Evolutionary conservation across 1,140 invertebrate genomes (phyloP).

Genomic region (Acromyrmex echinatior): DNA sequence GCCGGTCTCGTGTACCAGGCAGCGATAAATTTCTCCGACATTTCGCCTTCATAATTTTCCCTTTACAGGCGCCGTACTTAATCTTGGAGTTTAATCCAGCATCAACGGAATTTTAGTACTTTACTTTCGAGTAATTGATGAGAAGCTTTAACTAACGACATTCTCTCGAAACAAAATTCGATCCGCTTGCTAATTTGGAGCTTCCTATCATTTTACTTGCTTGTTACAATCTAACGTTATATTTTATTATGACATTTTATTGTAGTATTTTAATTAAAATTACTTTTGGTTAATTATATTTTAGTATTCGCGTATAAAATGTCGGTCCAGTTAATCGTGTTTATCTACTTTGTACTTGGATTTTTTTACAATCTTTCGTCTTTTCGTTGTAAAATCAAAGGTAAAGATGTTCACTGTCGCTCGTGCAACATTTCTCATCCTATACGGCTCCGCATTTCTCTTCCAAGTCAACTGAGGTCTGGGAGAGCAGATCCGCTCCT

Average conservation of each 20-base stretch:
- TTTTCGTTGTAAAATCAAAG: slow-evolving; percentile 24
- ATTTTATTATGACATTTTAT: not conserved
- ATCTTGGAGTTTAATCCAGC: slow-evolving; percentile 61
- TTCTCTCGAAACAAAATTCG: slow-evolving; percentile 40
- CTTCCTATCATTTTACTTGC: slow-evolving; percentile 15
- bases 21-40: slow-evolving; percentile 62
- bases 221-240: not conserved
- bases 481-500: slow-evolving; percentile 56
- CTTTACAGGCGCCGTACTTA: slow-evolving; percentile 59
- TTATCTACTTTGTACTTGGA: not conserved
- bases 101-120: slow-evolving; percentile 63
- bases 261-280: not conserved
- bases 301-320: not conserved
- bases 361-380: not conserved
- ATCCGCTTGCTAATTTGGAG: slow-evolving; percentile 48
- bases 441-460: slow-evolving; percentile 62
- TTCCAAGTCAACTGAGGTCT: slow-evolving; percentile 67
- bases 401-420: slow-evolving; percentile 28
- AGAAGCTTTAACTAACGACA: slow-evolving; percentile 51
- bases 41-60: slow-evolving; percentile 64
- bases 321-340: not conserved
- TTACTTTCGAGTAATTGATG: slow-evolving; percentile 64
- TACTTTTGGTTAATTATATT: not conserved
- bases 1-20: slow-evolving; percentile 49
- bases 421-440: slow-evolving; percentile 52